These are phyloP conservation scores for Epicampocera succincta DNA, from an alignment of 2,888 invertebrate genomes.

Conservation along the genomic window DNA sequence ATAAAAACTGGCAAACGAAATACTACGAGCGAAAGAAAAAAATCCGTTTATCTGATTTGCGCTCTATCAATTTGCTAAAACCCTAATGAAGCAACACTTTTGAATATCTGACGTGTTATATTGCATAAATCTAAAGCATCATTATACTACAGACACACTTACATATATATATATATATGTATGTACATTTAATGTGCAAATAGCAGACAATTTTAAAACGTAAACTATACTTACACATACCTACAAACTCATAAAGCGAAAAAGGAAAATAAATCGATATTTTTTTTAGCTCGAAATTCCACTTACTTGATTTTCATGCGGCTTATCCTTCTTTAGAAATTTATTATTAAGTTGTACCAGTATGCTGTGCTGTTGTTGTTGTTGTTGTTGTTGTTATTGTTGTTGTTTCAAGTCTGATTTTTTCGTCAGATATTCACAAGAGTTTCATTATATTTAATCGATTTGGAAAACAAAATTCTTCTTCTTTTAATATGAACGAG, in stretches of 20 bases:
- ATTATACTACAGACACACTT: too few relatives aligned
- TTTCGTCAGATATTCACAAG: constrained; percentile 23
- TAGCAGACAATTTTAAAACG: constrained; percentile 42
- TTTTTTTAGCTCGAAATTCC: constrained; percentile 8
- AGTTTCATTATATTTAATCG: constrained; percentile 47
- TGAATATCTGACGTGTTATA: constrained; percentile 6
- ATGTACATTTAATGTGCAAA: constrained; percentile 46
- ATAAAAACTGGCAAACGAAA: too few relatives aligned
- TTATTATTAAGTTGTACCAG: not conserved
- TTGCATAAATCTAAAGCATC: constrained; percentile 36
- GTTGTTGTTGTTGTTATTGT: not conserved
- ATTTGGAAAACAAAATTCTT: not conserved
- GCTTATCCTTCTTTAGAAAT: constrained; percentile 34
- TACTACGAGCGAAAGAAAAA: too few relatives aligned
- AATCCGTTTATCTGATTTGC: too few relatives aligned
- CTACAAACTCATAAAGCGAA: too few relatives aligned
- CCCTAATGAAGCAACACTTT: not conserved
- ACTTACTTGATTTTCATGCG: constrained; percentile 43
- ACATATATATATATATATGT: not conserved
- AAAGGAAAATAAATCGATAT: constrained; percentile 38
- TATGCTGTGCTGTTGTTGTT: not conserved
- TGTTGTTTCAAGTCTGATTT: not conserved
- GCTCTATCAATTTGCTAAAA: not conserved
- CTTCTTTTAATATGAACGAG: not conserved
- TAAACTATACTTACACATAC: not conserved